Conservation (phyloP, 2,888 invertebrate species). For the Masnerella sp. region DNA sequence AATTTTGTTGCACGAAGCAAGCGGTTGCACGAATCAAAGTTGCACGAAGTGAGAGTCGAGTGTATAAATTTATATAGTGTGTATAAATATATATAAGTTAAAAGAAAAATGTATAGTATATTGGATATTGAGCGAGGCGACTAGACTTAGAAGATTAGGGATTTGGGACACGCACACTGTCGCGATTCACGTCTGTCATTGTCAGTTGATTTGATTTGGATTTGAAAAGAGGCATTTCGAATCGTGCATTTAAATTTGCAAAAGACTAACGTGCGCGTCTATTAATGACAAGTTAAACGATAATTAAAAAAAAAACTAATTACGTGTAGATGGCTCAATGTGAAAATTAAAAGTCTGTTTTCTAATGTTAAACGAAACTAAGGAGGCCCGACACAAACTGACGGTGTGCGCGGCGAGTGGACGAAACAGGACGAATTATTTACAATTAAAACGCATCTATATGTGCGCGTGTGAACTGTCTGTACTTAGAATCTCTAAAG, state of each 20-base stretch:
- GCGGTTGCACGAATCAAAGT: no score
- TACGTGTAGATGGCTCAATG: constrained; percentile 71
- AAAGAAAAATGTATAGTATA: no score
- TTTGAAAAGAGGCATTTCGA: constrained; percentile 32
- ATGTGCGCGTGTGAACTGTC: not conserved
- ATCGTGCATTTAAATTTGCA: constrained; percentile 36
- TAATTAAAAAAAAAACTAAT: constrained; percentile 29
- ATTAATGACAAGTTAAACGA: no score
- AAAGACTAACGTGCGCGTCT: constrained; percentile 58
- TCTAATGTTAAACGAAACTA: constrained; percentile 52
- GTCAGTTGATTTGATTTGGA: no score
- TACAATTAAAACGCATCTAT: constrained; percentile 1
- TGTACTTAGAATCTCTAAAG: constrained; percentile 52
- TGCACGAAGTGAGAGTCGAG: no score
- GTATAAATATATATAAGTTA: no score
- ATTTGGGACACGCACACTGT: no score
- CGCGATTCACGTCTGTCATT: no score
- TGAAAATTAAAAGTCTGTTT: constrained; percentile 72
- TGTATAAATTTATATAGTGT: no score
- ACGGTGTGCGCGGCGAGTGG: constrained; percentile 58
- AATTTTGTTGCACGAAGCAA: no score
- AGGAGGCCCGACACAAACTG: constrained; percentile 15
- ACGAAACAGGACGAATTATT: constrained; percentile 60
- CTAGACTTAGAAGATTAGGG: no score
- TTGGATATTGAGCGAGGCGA: no score